Base-by-base conservation (phyloP, 2,888 invertebrate species). In the Morpho helenor region DNA sequence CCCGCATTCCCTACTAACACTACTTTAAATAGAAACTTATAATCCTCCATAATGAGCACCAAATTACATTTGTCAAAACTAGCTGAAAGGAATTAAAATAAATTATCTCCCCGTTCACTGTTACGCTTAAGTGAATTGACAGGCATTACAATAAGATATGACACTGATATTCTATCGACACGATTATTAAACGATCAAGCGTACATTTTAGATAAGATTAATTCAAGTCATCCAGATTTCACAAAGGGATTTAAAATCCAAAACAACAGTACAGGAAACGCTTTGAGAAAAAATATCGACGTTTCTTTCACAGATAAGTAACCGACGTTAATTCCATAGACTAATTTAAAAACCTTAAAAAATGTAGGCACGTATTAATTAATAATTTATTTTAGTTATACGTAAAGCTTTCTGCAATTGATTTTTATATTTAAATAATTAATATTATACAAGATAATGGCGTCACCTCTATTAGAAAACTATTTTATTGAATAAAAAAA, bases 1-100 rank as follows among this genome's bases (percentile, higher is more conserved):
- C 99, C 99, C 67, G 99, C 98, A 91, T 99, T 99, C 54, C 99
- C 99, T 68, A 99, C 98, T 66, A 99, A 92, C 66, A 99, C 99
- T 72, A 99, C 98, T 95, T 99, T 99, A 86, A 99, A 99, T 71
- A 99, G 93, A 93, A 98, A 99, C 91, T 98, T 99, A 91, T 99
- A 99, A 92, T 99, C 99, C 91, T 98, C 98, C 98, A 98, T 98
- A 69, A 69, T 76, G 76, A 80, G 66, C 73, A 79, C 73, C 75
- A 72, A 84, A 76, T 80, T 65, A 82, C 86, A 87, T 87, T 79
- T 77, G 77, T 73, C 66, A 74, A 73, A 71, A 65, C 62, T 60
- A 66, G 61, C 64, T 61, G 64, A 70, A 69, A 64, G 59, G 57
- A 68, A 68, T 66, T 64, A 71, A 69, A 75, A 75, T 73, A 73